Base-by-base conservation (phyloP, 2,888 invertebrate species). In the Harpalus rubripes region DNA sequence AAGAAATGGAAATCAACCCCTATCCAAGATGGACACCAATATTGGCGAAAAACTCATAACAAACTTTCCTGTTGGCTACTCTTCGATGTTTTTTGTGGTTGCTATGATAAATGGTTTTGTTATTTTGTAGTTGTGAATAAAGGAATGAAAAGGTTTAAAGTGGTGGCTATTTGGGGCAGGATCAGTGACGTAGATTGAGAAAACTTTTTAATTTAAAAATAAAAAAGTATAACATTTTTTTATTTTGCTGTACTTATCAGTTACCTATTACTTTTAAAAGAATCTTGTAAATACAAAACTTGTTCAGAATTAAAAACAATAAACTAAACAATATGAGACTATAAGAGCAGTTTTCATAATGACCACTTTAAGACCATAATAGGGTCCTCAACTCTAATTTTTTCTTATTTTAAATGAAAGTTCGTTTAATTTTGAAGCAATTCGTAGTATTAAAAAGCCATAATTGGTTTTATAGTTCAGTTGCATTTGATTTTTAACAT, bases 51-150 rank as follows among this genome's bases (percentile, higher is more conserved):
- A 74, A 74, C 72, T 41, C 72, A 74, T 10, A 74, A 74, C 72
- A 74, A 74, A 74, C 72, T 74, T 74, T 74, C 16, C 41, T 74
- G 52, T 74, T 74, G 72, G 68, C 26, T 68, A 63, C 44, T 16
- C 12, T 74, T 52, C 6, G 16, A 41, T 74, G 16, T 74, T 74
- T 74, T 52, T 18, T 44, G 72, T 15, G 72, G 72, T 74, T 44
- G 44, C 44, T 59, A 59, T 80, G 80, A 80, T 80, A 80, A 80
- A 80, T 59, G 80, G 41, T 80, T 80, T 80, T 80, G 80, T 80
- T 80, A 80, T 80, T 80, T 80, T 80, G 61, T 80, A 52, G 41
- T 41, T 74, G 72, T 18, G 72, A 74, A 74, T 74, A 74, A 74
- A 74, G 16, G 72, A 18, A 41, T 41, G 12, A 32, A 68, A 68